Conservation (phyloP, 1,140 invertebrate genomes). For the Meteorus sp. region DNA sequence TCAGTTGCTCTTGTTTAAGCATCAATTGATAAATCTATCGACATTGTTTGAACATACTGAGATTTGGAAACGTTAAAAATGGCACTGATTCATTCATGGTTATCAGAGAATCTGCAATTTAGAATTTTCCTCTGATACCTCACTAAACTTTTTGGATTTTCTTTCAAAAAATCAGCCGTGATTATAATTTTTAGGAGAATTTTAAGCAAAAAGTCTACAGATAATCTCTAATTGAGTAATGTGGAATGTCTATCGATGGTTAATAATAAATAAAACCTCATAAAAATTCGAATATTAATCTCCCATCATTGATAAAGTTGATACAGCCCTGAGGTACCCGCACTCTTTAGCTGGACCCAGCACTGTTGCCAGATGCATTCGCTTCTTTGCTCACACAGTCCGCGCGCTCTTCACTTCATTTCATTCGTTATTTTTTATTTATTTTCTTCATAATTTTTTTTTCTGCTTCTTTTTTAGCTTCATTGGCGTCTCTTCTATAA, state of each 20-base stretch:
- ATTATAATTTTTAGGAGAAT: slow-evolving; percentile 7
- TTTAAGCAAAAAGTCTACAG: slow-evolving; percentile 10
- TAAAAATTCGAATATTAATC: too few relatives aligned
- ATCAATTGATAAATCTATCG: too few relatives aligned
- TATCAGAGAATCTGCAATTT: too few relatives aligned
- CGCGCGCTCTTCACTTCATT: neutral
- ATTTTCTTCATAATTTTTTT: slow-evolving; percentile 16
- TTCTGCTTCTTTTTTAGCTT: slow-evolving; percentile 16
- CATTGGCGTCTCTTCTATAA: slow-evolving; percentile 25
- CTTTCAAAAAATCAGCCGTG: too few relatives aligned
- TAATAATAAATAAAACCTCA: too few relatives aligned
- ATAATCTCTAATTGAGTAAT: neutral
- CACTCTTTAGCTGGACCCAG: slow-evolving; percentile 38
- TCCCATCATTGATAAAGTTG: neutral
- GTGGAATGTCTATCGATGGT: slow-evolving; percentile 13
- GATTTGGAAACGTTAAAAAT: too few relatives aligned
- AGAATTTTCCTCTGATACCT: too few relatives aligned
- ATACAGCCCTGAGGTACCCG: slow-evolving; percentile 28
- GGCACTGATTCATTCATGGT: too few relatives aligned
- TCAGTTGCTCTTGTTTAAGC: too few relatives aligned
- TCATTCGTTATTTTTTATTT: neutral
- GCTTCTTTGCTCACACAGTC: neutral
- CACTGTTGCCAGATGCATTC: slow-evolving; percentile 48
- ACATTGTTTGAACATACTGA: too few relatives aligned
- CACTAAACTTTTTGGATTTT: too few relatives aligned